Evolutionary conservation across 1,140 invertebrate genomes (phyloP), one percentile per base, ranked within the genome.

Genomic region (Caerostris extrusa): DNA sequence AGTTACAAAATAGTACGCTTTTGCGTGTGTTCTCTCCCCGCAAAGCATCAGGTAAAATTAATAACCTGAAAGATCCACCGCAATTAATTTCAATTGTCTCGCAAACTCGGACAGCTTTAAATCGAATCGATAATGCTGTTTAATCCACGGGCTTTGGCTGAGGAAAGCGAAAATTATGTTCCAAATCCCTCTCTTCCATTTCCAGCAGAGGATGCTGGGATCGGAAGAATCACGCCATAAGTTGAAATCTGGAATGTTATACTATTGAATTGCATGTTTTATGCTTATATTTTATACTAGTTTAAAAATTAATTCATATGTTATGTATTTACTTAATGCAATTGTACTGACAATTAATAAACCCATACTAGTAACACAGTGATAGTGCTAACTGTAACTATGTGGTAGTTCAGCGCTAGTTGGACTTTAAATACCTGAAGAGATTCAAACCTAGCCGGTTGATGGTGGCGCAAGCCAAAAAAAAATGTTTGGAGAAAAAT

Each of bases 81-180:
- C 64, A 89, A 89, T 89, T 89, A 69, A 89, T 89, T 89, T 89
- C 87, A 71, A 89, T 89, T 89, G 87, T 89, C 87, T 17, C 61
- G 53, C 12, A 56, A 71, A 89, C 64, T 53, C 5, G 64, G 64
- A 71, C 60, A 71, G 64, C 17, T 89, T 69, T 55, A 69, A 69
- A 69, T 14, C 34, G 64, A 89, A 89, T 89, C 61, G 87, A 89
- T 89, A 89, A 69, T 55, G 50, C 7, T 55, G 50, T 53, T 34
- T 69, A 71, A 89, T 89, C 87, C 12, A 55, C 3, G 56, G 61
- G 8, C 55, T 71, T 71, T 55, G 12, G 5, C 3, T 7, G 6
- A n/a, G 81, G 67, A 50, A 55, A 82, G 8, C 50, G 77, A 10
- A 82, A 82, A 82, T 82, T 82, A 69, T 69, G 5, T 69, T 69